A percentile compares a stretch with the other conserved stretches of the same genome.
These are phyloP conservation scores for Sipha flava DNA, from an alignment of 1,140 invertebrate genomes.

Conservation along the genomic window DNA sequence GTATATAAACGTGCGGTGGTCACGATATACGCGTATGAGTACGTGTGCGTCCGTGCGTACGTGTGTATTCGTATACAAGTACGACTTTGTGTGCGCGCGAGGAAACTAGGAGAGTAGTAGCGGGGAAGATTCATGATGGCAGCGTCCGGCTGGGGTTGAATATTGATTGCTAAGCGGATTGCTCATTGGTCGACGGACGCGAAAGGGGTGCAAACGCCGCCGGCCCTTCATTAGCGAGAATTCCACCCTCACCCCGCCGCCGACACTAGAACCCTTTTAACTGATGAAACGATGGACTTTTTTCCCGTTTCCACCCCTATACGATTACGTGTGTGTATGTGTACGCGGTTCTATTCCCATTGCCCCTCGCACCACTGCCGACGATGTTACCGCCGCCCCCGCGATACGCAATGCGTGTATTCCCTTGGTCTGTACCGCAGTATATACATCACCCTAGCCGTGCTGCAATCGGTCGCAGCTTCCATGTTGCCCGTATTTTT, in stretches of 20 bases:
- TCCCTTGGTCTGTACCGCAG: not conserved
- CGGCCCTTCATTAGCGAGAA: conserved; percentile 29
- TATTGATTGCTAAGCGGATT: conserved; percentile 30
- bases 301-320: not conserved
- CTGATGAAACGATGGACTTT: conserved; percentile 29
- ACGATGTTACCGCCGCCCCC: not conserved
- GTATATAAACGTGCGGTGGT: not conserved
- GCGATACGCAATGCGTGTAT: not conserved
- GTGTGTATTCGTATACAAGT: too few relatives aligned
- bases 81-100: not conserved
- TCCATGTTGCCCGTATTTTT: conserved; percentile 6
- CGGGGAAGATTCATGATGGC: conserved; percentile 29
- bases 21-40: not conserved
- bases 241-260: not conserved
- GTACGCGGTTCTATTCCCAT: too few relatives aligned
- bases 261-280: conserved; percentile 16
- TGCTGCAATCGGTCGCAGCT: not conserved
- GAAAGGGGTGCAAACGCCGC: conserved; percentile 29
- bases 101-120: not conserved
- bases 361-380: too few relatives aligned
- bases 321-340: too few relatives aligned
- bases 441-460: not conserved
- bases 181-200: conserved; percentile 26
- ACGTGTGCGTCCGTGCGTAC: not conserved
- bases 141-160: conserved; percentile 29